Base-by-base conservation (phyloP, 2,113 vertebrate genomes). In the Pogonocichla stellata region DNA sequence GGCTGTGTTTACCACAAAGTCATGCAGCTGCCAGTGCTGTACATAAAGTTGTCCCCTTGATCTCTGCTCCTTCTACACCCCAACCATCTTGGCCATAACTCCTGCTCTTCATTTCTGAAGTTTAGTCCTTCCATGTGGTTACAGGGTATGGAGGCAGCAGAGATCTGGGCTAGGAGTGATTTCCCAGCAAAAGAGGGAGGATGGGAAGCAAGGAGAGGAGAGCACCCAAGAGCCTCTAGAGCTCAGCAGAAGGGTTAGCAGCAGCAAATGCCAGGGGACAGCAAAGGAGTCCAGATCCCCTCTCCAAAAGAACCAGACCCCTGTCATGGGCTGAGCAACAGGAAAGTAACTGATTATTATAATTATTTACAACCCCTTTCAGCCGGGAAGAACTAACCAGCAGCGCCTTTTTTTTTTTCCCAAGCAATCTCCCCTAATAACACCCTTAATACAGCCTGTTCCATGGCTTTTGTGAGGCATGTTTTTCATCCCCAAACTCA, bases 401-500 rank as follows among this genome's bases (percentile, higher is more conserved):
- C 75, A 33, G 61, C 20, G 57, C 90, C 69, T 95, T 93, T 88
- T 95, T 94, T 94, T 90, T 77, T 92, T 92, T 3, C 84, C 87
- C 53, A 58, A 80, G 61, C 86, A 53, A 96, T 96, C 92, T 92
- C 91, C 90, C 80, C 69, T 94, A 96, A 96, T 96, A 88, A 92
- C 87, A 93, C 88, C 82, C 77, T 88, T 79, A 94, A 94, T 33
- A 75, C 86, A 92, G 65, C 51, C 57, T 91, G 93, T 94, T 95
- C 94, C 80, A 3, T 47, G 1, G 53, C 88, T 92, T 96, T 93
- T 90, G 88, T 86, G 79, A 90, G 61, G 72, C 95, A 47, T 90
- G 88, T 96, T 97, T 96, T 96, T 88, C 88, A 94, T 95, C 92
- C 88, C 53, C 92, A 94, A 88, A 90, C 88, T 93, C 93, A 71